Evolutionary conservation across 2,113 vertebrate genomes (phyloP).

Genomic region (Rhabdornis inornatus): DNA sequence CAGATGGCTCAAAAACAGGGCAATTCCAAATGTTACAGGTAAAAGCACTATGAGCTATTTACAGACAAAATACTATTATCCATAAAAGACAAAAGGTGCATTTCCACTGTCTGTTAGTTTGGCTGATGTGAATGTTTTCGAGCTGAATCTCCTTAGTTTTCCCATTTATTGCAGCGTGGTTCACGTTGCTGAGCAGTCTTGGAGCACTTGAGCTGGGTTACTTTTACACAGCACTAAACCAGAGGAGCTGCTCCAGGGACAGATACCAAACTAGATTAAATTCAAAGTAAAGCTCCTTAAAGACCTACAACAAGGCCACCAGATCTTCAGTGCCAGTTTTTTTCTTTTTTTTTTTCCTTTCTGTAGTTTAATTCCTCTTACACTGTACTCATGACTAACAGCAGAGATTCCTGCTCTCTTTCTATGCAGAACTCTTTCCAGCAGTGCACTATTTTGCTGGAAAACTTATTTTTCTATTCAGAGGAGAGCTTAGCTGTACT

Average conservation of each 20-base stretch:
- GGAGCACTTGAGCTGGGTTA: not conserved
- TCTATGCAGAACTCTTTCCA: not conserved
- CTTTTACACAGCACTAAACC: not conserved
- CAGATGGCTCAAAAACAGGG: not conserved
- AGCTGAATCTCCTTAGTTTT: not conserved
- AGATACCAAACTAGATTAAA: not conserved
- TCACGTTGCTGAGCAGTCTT: not conserved
- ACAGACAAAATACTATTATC: not conserved
- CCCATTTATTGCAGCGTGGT: not conserved
- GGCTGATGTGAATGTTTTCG: not conserved
- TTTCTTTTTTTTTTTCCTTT: not conserved
- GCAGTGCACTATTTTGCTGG: not conserved
- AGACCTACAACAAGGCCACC: not conserved
- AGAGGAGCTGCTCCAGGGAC: not conserved
- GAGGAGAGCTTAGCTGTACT: not conserved
- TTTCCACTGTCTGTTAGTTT: not conserved
- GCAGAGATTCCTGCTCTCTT: not conserved
- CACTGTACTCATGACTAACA: not conserved
- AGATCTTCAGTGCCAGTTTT: not conserved
- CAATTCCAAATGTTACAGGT: not conserved
- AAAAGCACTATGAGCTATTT: not conserved
- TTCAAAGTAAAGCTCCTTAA: not conserved
- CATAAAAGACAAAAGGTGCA: not conserved
- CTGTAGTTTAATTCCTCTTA: not conserved
- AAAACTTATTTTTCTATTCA: not conserved